Evolutionary conservation across 92 coral and sea anemone species (phyloP), one percentile per base, ranked within the genome.

Genomic region (Porites rus): DNA sequence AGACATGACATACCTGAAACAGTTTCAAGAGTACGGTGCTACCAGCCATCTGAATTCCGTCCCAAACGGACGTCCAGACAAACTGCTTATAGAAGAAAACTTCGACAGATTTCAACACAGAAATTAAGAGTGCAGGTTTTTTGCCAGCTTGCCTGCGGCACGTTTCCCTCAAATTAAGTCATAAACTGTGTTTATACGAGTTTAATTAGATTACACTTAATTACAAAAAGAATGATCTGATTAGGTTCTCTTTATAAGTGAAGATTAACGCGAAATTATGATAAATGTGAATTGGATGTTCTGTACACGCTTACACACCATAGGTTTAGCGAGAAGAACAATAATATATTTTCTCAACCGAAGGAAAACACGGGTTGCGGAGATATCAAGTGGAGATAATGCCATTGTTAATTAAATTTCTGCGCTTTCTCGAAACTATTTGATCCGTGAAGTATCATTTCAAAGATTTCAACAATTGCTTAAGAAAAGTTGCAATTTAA

Each of bases 161-260:
- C n/a, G 24, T 58, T 69, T 51, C 69, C 31, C 69, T 51, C 16
- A 69, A 69, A 81, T 81, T 70, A 31, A 61, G 75, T 68, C 69
- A 54, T 24, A 80, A 80, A 69, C 54, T 80, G 85, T 69, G 85
- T 80, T 80, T 80, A 52, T 54, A 56, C 20, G 60, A n/a, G 69
- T 54, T 69, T 70, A 70, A 81, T 81, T 81, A 70, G 77, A 81
- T 81, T 81, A 81, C 50, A 70, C 24, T 69, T 81, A 71, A 81
- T 81, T 69, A 58, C 69, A 59, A 51, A 51, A 50, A 19, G 77
- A 59, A 69, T 81, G 77, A 81, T 81, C 71, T 69, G 77, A 81
- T 81, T 81, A 81, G 66, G 54, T 56, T 69, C 52, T 58, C 54
- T 56, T 25, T 53, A 70, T n/a, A 70, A 72, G 51, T 67, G 59